phyloP scores from a whole-genome alignment of 2,888 invertebrate genomes.

The Adineta ricciae region DNA sequence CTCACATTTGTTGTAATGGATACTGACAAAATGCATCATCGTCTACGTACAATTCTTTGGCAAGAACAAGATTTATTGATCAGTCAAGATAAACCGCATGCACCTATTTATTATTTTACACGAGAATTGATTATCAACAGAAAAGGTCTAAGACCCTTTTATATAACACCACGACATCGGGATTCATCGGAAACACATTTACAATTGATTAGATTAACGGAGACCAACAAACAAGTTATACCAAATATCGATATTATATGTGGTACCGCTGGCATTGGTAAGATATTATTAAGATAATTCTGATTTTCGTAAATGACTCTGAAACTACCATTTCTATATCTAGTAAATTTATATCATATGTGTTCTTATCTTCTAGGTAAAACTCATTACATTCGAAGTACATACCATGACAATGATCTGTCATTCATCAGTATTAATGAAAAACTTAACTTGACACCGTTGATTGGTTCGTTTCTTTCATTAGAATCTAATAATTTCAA shows the following conservation, averaged over 20 bases:
- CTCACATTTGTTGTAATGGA: neutral
- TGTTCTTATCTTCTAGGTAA: neutral
- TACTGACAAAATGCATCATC: neutral
- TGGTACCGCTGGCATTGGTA: neutral
- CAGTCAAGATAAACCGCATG: neutral
- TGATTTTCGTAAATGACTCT: too few relatives aligned
- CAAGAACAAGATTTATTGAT: neutral
- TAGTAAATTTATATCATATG: too few relatives aligned
- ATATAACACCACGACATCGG: neutral
- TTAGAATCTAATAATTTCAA: neutral
- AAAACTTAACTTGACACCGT: neutral
- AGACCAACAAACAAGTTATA: neutral
- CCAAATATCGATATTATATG: neutral
- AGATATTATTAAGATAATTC: too few relatives aligned
- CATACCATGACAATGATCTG: neutral
- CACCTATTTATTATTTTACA: neutral
- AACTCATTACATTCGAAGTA: neutral
- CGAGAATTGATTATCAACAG: neutral
- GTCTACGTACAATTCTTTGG: neutral
- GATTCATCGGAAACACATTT: neutral
- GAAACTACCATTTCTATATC: too few relatives aligned
- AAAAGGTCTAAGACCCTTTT: neutral
- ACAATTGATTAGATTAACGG: too few relatives aligned
- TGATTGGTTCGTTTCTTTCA: neutral
- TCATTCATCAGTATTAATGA: neutral